A percentile compares a stretch with the other conserved stretches of the same genome.
These are phyloP conservation scores for Propithecus deckenii DNA, from an alignment of 2,797 vertebrate species.

Conservation along the genomic window DNA sequence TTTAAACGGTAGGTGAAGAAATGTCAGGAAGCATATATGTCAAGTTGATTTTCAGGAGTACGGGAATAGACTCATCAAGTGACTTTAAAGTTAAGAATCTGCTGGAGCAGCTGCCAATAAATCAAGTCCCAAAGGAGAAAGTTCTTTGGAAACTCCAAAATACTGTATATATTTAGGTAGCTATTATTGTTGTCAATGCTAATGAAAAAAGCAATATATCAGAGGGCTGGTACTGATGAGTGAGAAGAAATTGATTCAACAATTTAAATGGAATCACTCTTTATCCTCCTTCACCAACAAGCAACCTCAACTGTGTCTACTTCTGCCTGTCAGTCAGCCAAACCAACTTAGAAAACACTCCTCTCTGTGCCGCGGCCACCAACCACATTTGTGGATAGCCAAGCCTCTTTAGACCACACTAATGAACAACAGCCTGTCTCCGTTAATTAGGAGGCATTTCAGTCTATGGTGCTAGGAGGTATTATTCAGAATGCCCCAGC, in stretches of 20 bases:
- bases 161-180: neutral
- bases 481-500: neutral
- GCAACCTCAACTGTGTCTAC: neutral
- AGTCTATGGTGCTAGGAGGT: neutral
- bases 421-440: neutral
- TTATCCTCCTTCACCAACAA: neutral
- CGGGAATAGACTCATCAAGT: neutral
- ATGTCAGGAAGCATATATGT: neutral
- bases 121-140: slow-evolving; percentile 13
- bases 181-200: neutral
- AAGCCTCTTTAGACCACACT: neutral
- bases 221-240: neutral
- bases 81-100: slow-evolving; percentile 1
- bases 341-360: neutral
- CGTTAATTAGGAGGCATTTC: neutral
- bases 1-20: neutral
- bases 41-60: neutral
- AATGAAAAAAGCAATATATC: neutral
- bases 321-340: neutral
- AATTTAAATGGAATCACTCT: neutral
- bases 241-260: neutral
- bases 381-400: neutral
- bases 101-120: neutral
- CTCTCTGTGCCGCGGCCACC: neutral
- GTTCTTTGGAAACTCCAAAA: neutral